Percentiles rank a stretch among this genome's conserved stretches.
These are phyloP conservation scores for Conger conger DNA, from an alignment of 2,113 vertebrate species.

Conservation along the genomic window DNA sequence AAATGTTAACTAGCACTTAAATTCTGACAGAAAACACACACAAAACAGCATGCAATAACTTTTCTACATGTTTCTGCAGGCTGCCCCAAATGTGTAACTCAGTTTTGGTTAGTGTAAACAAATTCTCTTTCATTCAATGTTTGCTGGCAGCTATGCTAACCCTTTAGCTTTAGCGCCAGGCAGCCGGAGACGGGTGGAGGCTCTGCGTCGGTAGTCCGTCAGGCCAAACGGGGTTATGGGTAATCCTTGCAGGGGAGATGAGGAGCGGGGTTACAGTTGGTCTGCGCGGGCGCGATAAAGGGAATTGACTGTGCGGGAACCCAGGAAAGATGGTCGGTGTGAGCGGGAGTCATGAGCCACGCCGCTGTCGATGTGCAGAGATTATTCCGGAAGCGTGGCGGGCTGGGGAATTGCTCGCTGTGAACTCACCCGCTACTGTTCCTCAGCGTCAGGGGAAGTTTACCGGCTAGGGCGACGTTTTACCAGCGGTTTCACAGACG, in stretches of 20 bases:
- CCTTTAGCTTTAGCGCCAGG: no score
- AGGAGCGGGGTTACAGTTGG: slow-evolving; percentile 53
- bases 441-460: neutral
- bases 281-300: slow-evolving; percentile 58
- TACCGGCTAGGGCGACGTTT: neutral
- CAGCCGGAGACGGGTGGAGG: no score
- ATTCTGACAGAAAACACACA: neutral
- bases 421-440: neutral
- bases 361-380: slow-evolving; percentile 51
- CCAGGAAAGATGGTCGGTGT: slow-evolving; percentile 43
- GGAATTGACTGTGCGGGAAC: slow-evolving; percentile 56
- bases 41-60: no score
- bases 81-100: no score
- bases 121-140: no score
- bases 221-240: no score
- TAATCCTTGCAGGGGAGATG: slow-evolving; percentile 42
- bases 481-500: no score
- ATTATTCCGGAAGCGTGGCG: slow-evolving; percentile 51
- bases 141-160: no score
- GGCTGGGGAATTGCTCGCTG: slow-evolving; percentile 9
- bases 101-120: no score
- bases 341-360: slow-evolving; percentile 48
- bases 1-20: no score
- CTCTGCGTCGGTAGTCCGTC: no score
- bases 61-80: no score